These are phyloP conservation scores for Mesorhabditis sp. DNA, from an alignment of 2,888 invertebrate genomes.

Conservation along the genomic window DNA sequence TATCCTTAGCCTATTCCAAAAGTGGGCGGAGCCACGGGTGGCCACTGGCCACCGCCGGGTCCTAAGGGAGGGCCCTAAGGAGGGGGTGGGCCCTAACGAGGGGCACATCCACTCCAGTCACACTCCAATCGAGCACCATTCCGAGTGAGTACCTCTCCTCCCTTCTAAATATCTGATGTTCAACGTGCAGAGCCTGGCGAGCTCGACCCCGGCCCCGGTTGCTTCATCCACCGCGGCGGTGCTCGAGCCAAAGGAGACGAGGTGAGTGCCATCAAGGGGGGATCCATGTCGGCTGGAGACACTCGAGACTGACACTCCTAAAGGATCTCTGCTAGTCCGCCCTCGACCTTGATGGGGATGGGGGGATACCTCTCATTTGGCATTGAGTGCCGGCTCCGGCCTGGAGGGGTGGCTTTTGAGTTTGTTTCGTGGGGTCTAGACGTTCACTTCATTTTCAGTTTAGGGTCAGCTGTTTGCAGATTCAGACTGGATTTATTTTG, in stretches of 20 bases:
- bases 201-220: slow-evolving; percentile 16
- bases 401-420: no score
- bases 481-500: neutral
- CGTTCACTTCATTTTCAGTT: neutral
- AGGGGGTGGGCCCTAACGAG: no score
- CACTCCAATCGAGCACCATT: slow-evolving; percentile 17
- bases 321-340: neutral
- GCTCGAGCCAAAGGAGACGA: slow-evolving; percentile 9
- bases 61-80: no score
- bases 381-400: neutral
- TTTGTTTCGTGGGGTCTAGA: no score
- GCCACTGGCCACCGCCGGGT: neutral
- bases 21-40: neutral
- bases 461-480: neutral
- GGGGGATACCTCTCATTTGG: neutral
- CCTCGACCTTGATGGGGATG: neutral
- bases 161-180: slow-evolving; percentile 22
- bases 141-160: slow-evolving; percentile 10
- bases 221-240: slow-evolving; percentile 14
- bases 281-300: neutral
- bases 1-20: neutral
- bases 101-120: neutral
- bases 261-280: neutral
- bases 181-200: slow-evolving; percentile 37
- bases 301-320: neutral